phyloP scores from a whole-genome alignment of 2,797 vertebrate genomes.

The Enteromius paludinosus region DNA sequence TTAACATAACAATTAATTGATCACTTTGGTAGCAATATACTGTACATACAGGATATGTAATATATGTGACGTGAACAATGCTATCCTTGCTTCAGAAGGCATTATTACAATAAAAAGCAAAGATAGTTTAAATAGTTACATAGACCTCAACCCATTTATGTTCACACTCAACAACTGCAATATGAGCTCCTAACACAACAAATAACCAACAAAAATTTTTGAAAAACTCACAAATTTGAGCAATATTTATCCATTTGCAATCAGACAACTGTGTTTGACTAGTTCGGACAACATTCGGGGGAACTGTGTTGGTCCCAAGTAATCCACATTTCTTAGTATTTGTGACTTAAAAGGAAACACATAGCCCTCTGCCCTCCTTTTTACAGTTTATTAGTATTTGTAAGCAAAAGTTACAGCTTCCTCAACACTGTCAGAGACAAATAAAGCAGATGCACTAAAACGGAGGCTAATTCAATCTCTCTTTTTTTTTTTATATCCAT shows the following conservation, averaged over 20 bases:
- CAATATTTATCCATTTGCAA: background rate
- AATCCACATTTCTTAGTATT: background rate
- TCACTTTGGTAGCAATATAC: background rate
- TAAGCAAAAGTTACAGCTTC: background rate
- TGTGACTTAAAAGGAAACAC: background rate
- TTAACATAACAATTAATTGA: background rate
- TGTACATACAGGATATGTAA: background rate
- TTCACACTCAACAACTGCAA: background rate
- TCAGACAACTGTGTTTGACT: background rate
- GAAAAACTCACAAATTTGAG: background rate
- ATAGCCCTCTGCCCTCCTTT: background rate
- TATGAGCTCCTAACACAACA: background rate
- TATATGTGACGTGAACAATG: constrained; percentile 1
- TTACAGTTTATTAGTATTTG: background rate
- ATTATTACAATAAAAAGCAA: background rate
- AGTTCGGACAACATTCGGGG: background rate
- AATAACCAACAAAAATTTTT: background rate
- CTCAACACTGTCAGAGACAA: background rate
- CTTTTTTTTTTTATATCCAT: constrained; percentile 59
- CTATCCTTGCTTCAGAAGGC: background rate
- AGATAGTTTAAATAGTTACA: background rate
- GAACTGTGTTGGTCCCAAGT: background rate
- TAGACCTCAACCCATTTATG: background rate
- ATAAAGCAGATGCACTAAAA: background rate
- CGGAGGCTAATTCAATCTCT: background rate